Conservation (phyloP, 2,888 invertebrate genomes). For the Tanypteryx hageni region DNA sequence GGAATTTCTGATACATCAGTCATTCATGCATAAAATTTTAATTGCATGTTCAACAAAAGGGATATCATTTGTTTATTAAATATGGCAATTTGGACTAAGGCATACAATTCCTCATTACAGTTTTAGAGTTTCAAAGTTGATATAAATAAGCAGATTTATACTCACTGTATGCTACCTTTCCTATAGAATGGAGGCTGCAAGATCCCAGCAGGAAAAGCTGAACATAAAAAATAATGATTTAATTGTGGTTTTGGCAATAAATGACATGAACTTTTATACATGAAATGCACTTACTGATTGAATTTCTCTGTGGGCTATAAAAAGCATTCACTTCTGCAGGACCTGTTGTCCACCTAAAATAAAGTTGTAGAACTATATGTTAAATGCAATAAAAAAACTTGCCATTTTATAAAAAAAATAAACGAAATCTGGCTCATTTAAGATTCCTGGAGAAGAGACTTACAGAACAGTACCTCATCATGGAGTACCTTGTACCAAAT, state of each 20-base stretch:
- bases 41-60: too few species aligned
- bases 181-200: conserved; percentile 94
- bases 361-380: neutral
- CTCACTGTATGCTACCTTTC: conserved; percentile 83
- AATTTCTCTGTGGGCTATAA: conserved; percentile 96
- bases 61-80: too few species aligned
- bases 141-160: conserved; percentile 67
- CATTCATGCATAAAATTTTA: too few species aligned
- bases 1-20: too few species aligned
- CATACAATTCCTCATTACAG: too few species aligned
- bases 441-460: too few species aligned
- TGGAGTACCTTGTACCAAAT: too few species aligned
- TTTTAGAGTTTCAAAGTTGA: too few species aligned
- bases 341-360: conserved; percentile 84
- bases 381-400: neutral
- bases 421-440: too few species aligned
- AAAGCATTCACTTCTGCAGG: conserved; percentile 97
- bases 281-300: conserved; percentile 81
- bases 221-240: conserved; percentile 66
- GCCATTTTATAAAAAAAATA: too few species aligned
- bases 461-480: too few species aligned
- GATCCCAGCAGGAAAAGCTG: conserved; percentile 95
- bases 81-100: too few species aligned
- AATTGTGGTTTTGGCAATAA: neutral
- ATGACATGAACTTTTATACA: neutral